Base-by-base conservation (phyloP, 2,113 vertebrate genomes). In the Menidia beryllina region DNA sequence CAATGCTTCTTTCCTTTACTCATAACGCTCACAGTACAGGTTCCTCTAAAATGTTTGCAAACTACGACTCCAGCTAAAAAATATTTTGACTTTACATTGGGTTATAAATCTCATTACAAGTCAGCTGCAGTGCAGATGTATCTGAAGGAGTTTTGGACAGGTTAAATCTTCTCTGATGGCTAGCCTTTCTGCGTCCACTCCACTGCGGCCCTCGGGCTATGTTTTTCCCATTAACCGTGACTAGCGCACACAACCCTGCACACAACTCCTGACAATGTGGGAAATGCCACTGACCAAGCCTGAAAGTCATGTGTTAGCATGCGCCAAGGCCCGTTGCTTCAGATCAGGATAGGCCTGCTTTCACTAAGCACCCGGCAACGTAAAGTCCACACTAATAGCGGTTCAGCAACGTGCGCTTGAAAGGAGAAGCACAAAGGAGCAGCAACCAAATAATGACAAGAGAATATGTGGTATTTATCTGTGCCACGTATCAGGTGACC, bases 401-500 rank as follows among this genome's bases (percentile, higher is more conserved):
- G 66, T 43, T 57, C 54, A 71, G 13, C 51, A 54, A 25, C 12
- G 54, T 58, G 77, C 25, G 60, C 58, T 79, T 72, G 56, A 82
- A 81, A 84, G 59, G 57, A 47, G 76, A 24, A 61, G 63, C n/a
- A 8, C 24, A 75, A 69, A 82, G n/a, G 69, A 68, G 73, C 51
- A 79, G 62, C 59, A 79, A 75, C 75, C 80, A 84, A 73, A 78
- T 79, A 80, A 71, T 66, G 75, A 69, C 38, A 69, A 65, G 58
- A 77, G 70, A 74, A 80, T 90, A 67, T 56, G 49, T 84, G 84
- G 70, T 56, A 80, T 80, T 69, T 86, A 79, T 88, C 76, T 81
- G 83, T 73, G 73, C 73, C 84, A 86, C 76, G 81, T 88, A 82
- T 72, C 58, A 30, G 76, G 77, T 75, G 82, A 83, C 82, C 82